Conservation (phyloP, 2,888 invertebrate genomes). For the Julus scanicus region DNA sequence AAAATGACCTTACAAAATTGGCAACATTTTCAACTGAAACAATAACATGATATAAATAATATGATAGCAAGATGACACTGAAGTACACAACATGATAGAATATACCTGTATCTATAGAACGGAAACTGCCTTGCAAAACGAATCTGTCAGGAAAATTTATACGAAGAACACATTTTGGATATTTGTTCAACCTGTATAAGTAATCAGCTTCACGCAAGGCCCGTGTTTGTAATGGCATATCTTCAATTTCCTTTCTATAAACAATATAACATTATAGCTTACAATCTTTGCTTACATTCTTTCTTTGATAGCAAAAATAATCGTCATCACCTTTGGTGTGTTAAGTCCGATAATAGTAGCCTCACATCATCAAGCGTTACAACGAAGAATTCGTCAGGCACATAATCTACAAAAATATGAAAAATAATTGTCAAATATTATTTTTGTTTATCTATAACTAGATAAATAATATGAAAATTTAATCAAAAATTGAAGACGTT, state of each 20-base stretch:
- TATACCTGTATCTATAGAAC: conserved; percentile 74
- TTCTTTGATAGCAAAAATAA: neutral
- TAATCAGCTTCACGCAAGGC: conserved; percentile 73
- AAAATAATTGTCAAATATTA: conserved; percentile 40
- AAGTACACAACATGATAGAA: neutral
- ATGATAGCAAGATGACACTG: neutral
- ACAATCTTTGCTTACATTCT: too few relatives aligned
- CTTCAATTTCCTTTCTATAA: conserved; percentile 73
- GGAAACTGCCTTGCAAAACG: conserved; percentile 87
- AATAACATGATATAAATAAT: conserved; percentile 40
- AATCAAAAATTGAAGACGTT: neutral
- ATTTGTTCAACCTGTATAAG: conserved; percentile 73
- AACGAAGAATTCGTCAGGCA: conserved; percentile 87
- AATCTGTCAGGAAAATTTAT: conserved; percentile 87
- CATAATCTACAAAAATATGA: conserved; percentile 61
- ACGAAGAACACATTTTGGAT: conserved; percentile 82
- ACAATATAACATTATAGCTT: too few relatives aligned
- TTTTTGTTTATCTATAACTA: neutral
- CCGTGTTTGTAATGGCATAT: conserved; percentile 78
- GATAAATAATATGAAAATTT: too few relatives aligned
- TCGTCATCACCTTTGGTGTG: conserved; percentile 68
- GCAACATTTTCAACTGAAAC: conserved; percentile 73
- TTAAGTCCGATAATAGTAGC: conserved; percentile 78
- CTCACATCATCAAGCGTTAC: conserved; percentile 84
- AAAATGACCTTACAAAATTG: conserved; percentile 79